Evolutionary conservation across 1,140 invertebrate species (phyloP).

Genomic region (Drosophila sp.): DNA sequence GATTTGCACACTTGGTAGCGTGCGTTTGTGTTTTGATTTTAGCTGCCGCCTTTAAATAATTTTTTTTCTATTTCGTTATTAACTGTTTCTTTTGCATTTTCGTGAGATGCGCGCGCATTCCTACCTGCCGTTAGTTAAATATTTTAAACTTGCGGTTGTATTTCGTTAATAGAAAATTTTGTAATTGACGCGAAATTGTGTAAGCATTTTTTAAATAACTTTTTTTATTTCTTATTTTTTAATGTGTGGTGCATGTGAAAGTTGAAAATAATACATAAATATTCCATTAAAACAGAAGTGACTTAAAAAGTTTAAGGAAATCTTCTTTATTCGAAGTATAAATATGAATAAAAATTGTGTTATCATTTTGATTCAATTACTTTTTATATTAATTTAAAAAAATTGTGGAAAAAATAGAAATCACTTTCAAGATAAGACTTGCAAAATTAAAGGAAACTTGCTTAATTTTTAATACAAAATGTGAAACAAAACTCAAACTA

Average conservation of each 20-base stretch:
- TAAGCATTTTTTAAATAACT: slow-evolving; percentile 21
- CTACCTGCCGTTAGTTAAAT: slow-evolving; percentile 35
- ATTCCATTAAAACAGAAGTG: background rate
- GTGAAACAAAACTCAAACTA: too few relatives aligned
- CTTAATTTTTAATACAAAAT: too few relatives aligned
- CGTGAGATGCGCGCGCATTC: slow-evolving; percentile 66
- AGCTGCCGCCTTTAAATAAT: slow-evolving; percentile 26
- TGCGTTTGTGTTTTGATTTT: slow-evolving; percentile 62
- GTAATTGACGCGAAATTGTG: slow-evolving; percentile 24
- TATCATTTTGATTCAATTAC: background rate
- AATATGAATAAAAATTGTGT: too few relatives aligned
- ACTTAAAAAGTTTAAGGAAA: background rate
- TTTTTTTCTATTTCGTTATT: slow-evolving; percentile 4
- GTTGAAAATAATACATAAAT: background rate
- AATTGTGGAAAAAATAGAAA: background rate
- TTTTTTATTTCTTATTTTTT: slow-evolving; percentile 16
- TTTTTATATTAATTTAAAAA: too few relatives aligned
- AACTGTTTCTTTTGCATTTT: slow-evolving; percentile 24
- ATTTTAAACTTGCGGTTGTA: slow-evolving; percentile 67
- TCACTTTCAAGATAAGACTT: too few relatives aligned
- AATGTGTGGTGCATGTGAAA: background rate
- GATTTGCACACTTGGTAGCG: slow-evolving; percentile 74
- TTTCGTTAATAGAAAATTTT: slow-evolving; percentile 18
- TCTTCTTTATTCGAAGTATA: too few relatives aligned
- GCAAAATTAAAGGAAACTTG: too few relatives aligned